Base-by-base conservation (phyloP, 2,797 vertebrate species). In the Parauchenoglanis ngamensis region DNA sequence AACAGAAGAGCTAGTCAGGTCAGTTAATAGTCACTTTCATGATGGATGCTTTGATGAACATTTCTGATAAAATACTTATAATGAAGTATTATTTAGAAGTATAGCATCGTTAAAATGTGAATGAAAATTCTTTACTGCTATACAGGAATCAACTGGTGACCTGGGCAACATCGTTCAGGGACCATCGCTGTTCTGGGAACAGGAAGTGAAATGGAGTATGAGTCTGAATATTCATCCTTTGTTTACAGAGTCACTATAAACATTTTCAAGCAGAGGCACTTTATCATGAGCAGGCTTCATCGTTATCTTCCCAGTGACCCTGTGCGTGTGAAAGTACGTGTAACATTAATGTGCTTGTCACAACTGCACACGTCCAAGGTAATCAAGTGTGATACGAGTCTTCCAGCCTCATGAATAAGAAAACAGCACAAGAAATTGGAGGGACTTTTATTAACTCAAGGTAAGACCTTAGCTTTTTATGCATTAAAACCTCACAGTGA, bases 161-260 rank as follows among this genome's bases (percentile, higher is more conserved):
- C 25, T 75, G 23, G 72, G 4, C 73, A 76, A 25, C 11, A 52
- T 76, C 25, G 52, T 52, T 76, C n/a, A 76, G 35, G 35, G 73
- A 13, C 46, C 12, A 40, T 40, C 35, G 3, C 70, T 46, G 40
- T 63, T 86, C 86, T 86, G 46, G 86, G 46, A 68, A 80, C 79
- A 68, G 79, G 77, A 88, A 84, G 86, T 83, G 77, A 90, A 91
- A 85, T 83, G 85, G 86, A 88, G 90, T 86, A 85, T 91, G 88
- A 87, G 89, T 88, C 91, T 91, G 85, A 92, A 93, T 91, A 92
- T 91, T 91, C 87, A 90, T 87, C 85, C 86, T 88, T 90, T 86
- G 84, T 89, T 90, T 87, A 79, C 85, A 76, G 70, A 81, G 77
- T 79, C 87, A 72, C 65, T 88, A 73, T 80, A 72, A 79, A 65